A percentile compares a stretch with the other conserved stretches of the same genome.
Conservation (phyloP, 2,888 invertebrate species). For the Agrotis clavis region DNA sequence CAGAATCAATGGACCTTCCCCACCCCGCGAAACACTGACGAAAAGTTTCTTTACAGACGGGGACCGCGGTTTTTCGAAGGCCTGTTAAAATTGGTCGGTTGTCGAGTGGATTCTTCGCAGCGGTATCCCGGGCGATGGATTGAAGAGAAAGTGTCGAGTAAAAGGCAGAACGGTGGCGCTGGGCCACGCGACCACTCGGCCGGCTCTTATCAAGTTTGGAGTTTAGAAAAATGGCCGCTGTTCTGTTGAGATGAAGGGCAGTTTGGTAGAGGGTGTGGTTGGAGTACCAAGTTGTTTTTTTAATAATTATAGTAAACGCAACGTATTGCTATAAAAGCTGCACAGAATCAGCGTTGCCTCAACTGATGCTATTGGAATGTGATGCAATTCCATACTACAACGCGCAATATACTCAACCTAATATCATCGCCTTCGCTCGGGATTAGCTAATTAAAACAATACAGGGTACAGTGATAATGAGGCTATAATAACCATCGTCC, state of each 20-base stretch:
- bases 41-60: conserved; percentile 33
- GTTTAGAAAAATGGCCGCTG: conserved; percentile 62
- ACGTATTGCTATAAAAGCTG: neutral
- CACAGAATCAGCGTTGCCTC: too few relatives aligned
- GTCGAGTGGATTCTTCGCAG: conserved; percentile 64
- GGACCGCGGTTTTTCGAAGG: conserved; percentile 56
- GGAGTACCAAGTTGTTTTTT: neutral
- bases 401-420: too few relatives aligned
- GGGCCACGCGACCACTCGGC: conserved; percentile 47
- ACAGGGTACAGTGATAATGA: too few relatives aligned
- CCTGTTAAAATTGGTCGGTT: conserved; percentile 62
- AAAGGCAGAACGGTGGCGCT: conserved; percentile 61
- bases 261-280: conserved; percentile 32
- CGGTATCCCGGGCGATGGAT: conserved; percentile 62
- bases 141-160: conserved; percentile 66
- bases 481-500: too few relatives aligned
- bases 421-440: too few relatives aligned
- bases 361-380: too few relatives aligned
- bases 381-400: too few relatives aligned
- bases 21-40: conserved; percentile 41
- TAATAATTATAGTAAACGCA: neutral
- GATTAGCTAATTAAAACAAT: too few relatives aligned
- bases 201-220: conserved; percentile 55
- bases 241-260: conserved; percentile 46
- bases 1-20: conserved; percentile 68